These are phyloP conservation scores for Otis tarda DNA, from an alignment of 2,113 vertebrate genomes.

Conservation along the genomic window DNA sequence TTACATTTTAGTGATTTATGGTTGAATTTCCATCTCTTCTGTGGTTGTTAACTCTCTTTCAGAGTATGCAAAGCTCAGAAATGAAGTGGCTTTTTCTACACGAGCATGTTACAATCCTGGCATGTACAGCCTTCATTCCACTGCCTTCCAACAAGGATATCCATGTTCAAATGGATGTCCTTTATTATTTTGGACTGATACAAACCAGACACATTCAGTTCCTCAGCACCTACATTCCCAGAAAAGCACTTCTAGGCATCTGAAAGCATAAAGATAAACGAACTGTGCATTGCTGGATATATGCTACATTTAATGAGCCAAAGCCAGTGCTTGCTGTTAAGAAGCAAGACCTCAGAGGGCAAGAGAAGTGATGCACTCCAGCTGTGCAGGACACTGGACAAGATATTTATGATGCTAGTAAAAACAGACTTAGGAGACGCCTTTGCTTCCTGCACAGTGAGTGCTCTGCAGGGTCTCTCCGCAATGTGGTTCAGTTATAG, in stretches of 20 bases:
- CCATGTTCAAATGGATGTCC: not conserved
- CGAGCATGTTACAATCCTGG: not conserved
- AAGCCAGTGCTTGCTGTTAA: not conserved
- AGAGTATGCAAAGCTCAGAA: not conserved
- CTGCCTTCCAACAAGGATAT: not conserved
- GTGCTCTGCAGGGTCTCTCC: not conserved
- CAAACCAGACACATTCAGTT: not conserved
- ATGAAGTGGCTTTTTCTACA: not conserved
- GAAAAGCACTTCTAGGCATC: not conserved
- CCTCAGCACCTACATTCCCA: not conserved
- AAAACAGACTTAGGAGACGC: not conserved
- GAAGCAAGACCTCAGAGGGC: not conserved
- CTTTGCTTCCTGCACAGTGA: not conserved
- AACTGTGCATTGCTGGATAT: not conserved
- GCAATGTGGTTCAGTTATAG: not conserved
- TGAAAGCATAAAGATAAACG: not conserved
- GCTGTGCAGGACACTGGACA: not conserved
- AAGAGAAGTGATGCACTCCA: not conserved
- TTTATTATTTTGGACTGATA: not conserved
- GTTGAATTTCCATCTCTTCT: not conserved
- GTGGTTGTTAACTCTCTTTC: not conserved
- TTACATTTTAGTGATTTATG: not conserved
- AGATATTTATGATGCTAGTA: not conserved
- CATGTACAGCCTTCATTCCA: not conserved
- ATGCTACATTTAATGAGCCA: not conserved